Conservation (phyloP, 37 sponge, comb jelly and placozoan genomes). For the Cladorhizidae sp. region DNA sequence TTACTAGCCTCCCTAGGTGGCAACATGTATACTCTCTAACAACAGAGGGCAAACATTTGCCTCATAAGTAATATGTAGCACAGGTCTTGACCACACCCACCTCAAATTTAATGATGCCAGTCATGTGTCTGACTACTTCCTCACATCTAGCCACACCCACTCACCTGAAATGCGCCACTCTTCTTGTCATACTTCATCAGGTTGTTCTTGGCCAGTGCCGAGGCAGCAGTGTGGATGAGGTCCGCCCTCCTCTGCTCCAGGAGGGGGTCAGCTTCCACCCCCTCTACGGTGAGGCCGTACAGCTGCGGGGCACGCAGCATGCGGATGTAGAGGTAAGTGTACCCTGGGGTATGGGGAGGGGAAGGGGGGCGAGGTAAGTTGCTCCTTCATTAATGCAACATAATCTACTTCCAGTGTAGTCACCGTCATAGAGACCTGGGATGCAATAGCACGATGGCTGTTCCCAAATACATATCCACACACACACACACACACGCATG, state of each 20-base stretch:
- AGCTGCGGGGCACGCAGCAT: conserved; percentile 91
- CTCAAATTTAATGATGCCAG: too few relatives aligned
- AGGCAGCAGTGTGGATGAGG: conserved; percentile 97
- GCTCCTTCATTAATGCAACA: too few relatives aligned
- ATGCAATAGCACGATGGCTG: too few relatives aligned
- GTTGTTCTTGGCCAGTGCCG: conserved; percentile 82
- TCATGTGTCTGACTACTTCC: too few relatives aligned
- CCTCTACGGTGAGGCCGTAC: conserved; percentile 86
- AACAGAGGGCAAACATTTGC: not conserved
- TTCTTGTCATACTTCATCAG: conserved; percentile 95
- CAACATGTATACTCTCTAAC: too few relatives aligned
- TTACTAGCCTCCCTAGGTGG: too few relatives aligned
- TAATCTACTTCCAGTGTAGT: too few relatives aligned
- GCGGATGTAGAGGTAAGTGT: conserved; percentile 96
- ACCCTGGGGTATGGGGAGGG: conserved; percentile 44
- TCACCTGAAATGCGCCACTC: conserved; percentile 91
- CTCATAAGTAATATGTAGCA: not conserved
- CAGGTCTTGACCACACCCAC: not conserved
- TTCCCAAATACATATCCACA: not conserved
- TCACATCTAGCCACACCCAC: not conserved
- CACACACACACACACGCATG: not conserved
- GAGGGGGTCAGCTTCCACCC: conserved; percentile 70
- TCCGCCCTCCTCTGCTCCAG: conserved; percentile 91
- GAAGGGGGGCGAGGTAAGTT: too few relatives aligned
- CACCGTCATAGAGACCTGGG: too few relatives aligned